Percentiles rank a stretch among this genome's conserved stretches.
Conservation (phyloP, 2,888 invertebrate species). For the Morpho helenor region DNA sequence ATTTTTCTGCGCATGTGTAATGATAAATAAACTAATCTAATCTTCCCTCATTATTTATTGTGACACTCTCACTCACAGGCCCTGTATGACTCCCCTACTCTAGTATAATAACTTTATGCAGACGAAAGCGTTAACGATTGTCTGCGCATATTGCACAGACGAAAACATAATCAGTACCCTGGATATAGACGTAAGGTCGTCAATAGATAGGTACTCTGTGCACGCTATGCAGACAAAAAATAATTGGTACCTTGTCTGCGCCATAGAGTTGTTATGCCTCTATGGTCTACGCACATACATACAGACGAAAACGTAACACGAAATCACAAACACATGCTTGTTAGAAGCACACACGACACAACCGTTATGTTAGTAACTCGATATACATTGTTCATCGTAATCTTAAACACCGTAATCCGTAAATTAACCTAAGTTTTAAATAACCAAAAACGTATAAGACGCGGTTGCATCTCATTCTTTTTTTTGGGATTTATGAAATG, state of each 20-base stretch:
- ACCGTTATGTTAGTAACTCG: conserved; percentile 75
- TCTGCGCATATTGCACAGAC: too few species aligned
- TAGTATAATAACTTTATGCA: too few species aligned
- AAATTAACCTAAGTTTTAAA: conserved; percentile 65
- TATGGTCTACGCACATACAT: conserved; percentile 2
- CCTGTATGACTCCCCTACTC: too few species aligned
- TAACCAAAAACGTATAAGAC: conserved; percentile 66
- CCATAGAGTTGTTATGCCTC: background rate
- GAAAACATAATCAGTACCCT: too few species aligned
- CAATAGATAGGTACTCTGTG: too few species aligned
- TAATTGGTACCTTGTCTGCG: conserved; percentile 3
- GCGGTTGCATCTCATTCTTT: conserved; percentile 36
- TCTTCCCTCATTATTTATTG: too few species aligned
- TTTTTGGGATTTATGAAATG: conserved; percentile 23
- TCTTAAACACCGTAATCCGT: conserved; percentile 56
- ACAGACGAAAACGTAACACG: conserved; percentile 38
- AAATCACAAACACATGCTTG: conserved; percentile 76
- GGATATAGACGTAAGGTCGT: too few species aligned
- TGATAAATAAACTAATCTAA: too few species aligned
- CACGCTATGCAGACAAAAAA: too few species aligned
- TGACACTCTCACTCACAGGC: too few species aligned
- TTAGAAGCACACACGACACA: conserved; percentile 78
- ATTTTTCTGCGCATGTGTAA: too few species aligned
- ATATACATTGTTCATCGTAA: conserved; percentile 68
- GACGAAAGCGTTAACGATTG: too few species aligned